A percentile compares a stretch with the other conserved stretches of the same genome.
Conservation (phyloP, 1,140 invertebrate species). For the Andricus grossulariae region DNA sequence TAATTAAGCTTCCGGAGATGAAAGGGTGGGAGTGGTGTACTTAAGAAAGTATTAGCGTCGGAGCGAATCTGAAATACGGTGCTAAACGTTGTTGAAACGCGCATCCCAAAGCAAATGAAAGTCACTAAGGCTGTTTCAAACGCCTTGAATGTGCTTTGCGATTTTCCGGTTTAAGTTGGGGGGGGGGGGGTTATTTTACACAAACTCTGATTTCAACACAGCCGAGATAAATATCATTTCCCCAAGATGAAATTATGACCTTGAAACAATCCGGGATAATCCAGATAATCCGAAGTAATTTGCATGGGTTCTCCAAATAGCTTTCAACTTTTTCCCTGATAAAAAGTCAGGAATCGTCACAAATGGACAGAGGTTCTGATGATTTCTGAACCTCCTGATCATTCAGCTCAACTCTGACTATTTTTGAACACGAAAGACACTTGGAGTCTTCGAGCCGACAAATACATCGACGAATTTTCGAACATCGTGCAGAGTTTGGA, state of each 20-base stretch:
- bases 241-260: background rate
- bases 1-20: conserved; percentile 57
- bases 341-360: too few relatives aligned
- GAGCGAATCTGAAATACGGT: conserved; percentile 9
- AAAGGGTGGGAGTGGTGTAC: conserved; percentile 46
- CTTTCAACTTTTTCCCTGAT: too few relatives aligned
- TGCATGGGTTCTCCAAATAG: too few relatives aligned
- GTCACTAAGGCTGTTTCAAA: conserved; percentile 11
- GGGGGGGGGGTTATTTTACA: background rate
- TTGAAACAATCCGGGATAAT: too few relatives aligned
- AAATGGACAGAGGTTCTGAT: too few relatives aligned
- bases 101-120: conserved; percentile 5
- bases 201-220: background rate
- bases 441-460: too few relatives aligned
- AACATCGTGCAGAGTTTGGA: too few relatives aligned
- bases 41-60: conserved; percentile 49
- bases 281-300: too few relatives aligned
- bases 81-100: conserved; percentile 36
- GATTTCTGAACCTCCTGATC: too few relatives aligned
- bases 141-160: background rate
- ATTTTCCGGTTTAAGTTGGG: background rate
- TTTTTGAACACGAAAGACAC: too few relatives aligned
- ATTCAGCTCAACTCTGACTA: too few relatives aligned
- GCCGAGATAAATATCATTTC: conserved; percentile 11
- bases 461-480: too few relatives aligned